These are phyloP conservation scores for Steinernema carpocapsae DNA, from an alignment of 2,888 invertebrate species.

Conservation along the genomic window DNA sequence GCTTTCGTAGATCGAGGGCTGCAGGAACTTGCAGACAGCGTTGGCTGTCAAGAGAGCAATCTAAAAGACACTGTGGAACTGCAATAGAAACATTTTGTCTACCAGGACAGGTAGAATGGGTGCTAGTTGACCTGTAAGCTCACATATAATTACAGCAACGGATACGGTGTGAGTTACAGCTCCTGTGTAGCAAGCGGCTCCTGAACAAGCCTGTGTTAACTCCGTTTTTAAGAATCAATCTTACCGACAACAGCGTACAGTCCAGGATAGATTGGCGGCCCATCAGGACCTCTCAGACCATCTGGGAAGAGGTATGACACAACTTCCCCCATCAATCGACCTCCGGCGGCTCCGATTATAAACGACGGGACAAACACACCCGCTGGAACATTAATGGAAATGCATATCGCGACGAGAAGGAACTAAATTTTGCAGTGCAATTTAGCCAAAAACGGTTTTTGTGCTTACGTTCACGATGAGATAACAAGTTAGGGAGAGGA, in stretches of 20 bases:
- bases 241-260: slow-evolving; percentile 92
- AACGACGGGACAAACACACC: slow-evolving; percentile 97
- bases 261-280: slow-evolving; percentile 84
- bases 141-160: slow-evolving; percentile 94
- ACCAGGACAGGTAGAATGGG: slow-evolving; percentile 94
- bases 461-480: slow-evolving; percentile 51
- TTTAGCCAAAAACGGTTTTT: not conserved
- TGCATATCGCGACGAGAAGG: slow-evolving; percentile 55
- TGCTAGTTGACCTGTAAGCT: slow-evolving; percentile 97
- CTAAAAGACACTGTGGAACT: slow-evolving; percentile 68
- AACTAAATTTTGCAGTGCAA: slow-evolving; percentile 46
- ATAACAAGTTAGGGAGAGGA: slow-evolving; percentile 50
- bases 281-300: slow-evolving; percentile 81
- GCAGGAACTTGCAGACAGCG: slow-evolving; percentile 86
- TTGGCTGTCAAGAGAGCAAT: slow-evolving; percentile 92
- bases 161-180: slow-evolving; percentile 97
- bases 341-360: slow-evolving; percentile 75
- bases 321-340: slow-evolving; percentile 76
- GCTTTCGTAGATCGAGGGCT: slow-evolving; percentile 96
- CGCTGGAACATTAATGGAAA: slow-evolving; percentile 56
- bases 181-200: slow-evolving; percentile 84
- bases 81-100: slow-evolving; percentile 71
- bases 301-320: slow-evolving; percentile 91
- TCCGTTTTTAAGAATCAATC: not conserved
- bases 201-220: slow-evolving; percentile 69